phyloP scores from a whole-genome alignment of 2,797 vertebrate genomes.

The Carapus acus region DNA sequence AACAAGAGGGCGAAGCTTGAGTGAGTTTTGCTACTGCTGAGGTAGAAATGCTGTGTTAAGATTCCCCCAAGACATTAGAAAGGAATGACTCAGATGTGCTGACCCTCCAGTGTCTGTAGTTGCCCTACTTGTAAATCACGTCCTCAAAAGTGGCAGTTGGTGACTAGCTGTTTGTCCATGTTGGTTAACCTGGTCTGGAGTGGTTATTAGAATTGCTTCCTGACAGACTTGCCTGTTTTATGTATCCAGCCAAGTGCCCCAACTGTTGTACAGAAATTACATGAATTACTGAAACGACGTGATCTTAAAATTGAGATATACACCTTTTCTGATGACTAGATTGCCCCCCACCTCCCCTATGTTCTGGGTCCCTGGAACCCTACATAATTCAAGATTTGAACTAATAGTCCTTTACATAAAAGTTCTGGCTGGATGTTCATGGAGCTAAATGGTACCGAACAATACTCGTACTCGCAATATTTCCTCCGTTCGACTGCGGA shows the following conservation, averaged over 20 bases:
- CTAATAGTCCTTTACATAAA: too few species aligned
- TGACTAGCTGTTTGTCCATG: constrained; percentile 16
- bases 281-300: background rate
- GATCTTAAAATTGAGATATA: too few species aligned
- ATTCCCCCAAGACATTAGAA: constrained; percentile 49
- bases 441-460: background rate
- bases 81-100: constrained; percentile 52
- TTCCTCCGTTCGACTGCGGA: background rate
- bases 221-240: background rate
- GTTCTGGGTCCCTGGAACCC: too few species aligned
- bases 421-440: too few species aligned
- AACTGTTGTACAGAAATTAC: background rate
- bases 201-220: background rate
- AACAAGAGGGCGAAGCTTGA: constrained; percentile 3
- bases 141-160: constrained; percentile 9
- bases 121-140: constrained; percentile 23
- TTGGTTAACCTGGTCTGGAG: constrained; percentile 3
- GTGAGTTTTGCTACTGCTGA: constrained; percentile 14
- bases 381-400: too few species aligned
- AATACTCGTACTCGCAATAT: too few species aligned
- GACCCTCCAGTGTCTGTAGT: constrained; percentile 37
- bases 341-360: too few species aligned
- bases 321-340: too few species aligned
- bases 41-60: constrained; percentile 29
- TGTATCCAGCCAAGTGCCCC: too few species aligned